A percentile compares a stretch with the other conserved stretches of the same genome.
Evolutionary conservation across 1,140 invertebrate species (phyloP).

Genomic region (Drosophila ercepeae): DNA sequence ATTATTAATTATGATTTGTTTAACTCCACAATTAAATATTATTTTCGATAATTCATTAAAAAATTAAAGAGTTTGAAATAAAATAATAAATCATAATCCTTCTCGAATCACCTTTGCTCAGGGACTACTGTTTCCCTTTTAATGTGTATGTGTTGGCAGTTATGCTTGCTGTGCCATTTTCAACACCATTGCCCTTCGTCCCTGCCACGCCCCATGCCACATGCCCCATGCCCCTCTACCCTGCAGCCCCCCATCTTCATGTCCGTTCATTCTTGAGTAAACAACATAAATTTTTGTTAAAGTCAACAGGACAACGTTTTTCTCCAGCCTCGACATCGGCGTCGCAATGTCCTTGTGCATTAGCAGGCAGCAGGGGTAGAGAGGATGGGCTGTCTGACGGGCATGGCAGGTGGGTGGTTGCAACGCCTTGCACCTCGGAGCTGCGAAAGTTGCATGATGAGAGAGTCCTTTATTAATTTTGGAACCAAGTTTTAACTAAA

Average conservation of each 20-base stretch:
- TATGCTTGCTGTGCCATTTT: constrained; percentile 36
- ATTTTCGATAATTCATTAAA: no score
- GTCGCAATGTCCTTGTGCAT: constrained; percentile 40
- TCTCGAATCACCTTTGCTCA: no score
- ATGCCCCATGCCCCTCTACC: not conserved
- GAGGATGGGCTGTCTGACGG: not conserved
- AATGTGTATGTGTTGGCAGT: constrained; percentile 8
- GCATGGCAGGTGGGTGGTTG: not conserved
- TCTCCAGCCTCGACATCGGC: constrained; percentile 26
- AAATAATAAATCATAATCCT: no score
- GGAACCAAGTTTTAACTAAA: not conserved
- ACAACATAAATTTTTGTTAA: constrained; percentile 76
- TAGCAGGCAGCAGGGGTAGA: constrained; percentile 10
- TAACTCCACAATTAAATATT: no score
- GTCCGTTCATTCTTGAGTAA: constrained; percentile 59
- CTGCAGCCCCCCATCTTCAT: not conserved
- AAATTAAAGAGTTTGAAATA: no score
- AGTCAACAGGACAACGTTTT: constrained; percentile 53
- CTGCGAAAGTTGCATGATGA: no score
- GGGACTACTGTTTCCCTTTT: not conserved
- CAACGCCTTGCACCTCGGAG: not conserved
- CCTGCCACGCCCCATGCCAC: not conserved
- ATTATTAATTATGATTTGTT: no score
- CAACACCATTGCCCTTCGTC: constrained; percentile 9
- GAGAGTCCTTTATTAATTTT: no score